Evolutionary conservation across 2,888 invertebrate genomes (phyloP).

Genomic region (Leucophora obtusa): DNA sequence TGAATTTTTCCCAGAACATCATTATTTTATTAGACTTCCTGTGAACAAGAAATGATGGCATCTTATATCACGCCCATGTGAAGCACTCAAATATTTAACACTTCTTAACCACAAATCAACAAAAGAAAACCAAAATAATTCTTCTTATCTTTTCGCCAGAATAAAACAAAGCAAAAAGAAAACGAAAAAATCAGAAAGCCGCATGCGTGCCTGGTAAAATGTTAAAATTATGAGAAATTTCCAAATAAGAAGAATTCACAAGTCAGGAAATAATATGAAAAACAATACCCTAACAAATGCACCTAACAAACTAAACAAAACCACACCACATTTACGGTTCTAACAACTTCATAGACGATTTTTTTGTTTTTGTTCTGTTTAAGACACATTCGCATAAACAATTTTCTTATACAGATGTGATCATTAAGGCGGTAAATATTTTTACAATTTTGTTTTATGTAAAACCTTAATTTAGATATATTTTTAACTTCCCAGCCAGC

Average conservation of each 20-base stretch:
- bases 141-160: conserved; percentile 11
- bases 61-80: conserved; percentile 33
- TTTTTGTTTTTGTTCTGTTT: not conserved
- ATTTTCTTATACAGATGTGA: not conserved
- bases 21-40: conserved; percentile 20
- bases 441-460: not conserved
- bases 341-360: conserved; percentile 57
- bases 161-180: not conserved
- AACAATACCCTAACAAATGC: conserved; percentile 1
- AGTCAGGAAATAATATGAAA: conserved; percentile 43
- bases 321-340: conserved; percentile 44
- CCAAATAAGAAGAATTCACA: conserved; percentile 17
- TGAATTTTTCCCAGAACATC: conserved; percentile 10
- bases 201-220: conserved; percentile 41
- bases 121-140: not conserved
- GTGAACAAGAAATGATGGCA: conserved; percentile 12
- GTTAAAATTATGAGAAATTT: conserved; percentile 50
- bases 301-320: conserved; percentile 31
- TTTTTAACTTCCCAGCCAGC: no score
- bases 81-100: conserved; percentile 32
- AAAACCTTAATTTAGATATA: no score
- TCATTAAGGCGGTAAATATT: not conserved
- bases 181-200: conserved; percentile 30
- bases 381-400: conserved; percentile 30
- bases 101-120: conserved; percentile 42